phyloP scores from a whole-genome alignment of 2,888 invertebrate species.

The Branchipolynoe longqiensis region DNA sequence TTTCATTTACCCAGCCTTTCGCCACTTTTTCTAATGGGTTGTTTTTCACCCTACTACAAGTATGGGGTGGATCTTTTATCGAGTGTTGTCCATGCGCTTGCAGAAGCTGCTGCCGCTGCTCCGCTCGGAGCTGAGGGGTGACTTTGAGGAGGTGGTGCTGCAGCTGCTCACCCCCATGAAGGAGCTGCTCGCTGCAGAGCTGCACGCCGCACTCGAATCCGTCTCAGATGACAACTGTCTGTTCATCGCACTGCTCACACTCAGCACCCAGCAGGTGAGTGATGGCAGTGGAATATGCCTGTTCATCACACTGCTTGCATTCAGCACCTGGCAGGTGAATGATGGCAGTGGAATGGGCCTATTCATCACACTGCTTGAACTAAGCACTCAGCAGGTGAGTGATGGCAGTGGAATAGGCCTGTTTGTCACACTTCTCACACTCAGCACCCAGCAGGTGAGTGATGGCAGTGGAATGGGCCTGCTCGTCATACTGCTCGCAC shows the following conservation, averaged over 20 bases:
- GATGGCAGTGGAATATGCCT: too few relatives aligned
- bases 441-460: too few relatives aligned
- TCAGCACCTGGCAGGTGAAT: neutral
- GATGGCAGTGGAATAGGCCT: neutral
- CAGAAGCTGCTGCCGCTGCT: constrained; percentile 12
- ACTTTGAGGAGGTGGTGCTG: constrained; percentile 21
- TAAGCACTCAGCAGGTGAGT: too few relatives aligned
- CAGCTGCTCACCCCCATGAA: neutral
- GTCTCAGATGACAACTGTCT: constrained; percentile 27
- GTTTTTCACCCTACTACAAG: too few relatives aligned
- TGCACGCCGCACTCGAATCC: constrained; percentile 8
- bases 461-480: too few relatives aligned
- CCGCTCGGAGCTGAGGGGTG: constrained; percentile 33
- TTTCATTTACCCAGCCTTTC: too few relatives aligned
- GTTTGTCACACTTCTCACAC: neutral
- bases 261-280: constrained; percentile 6
- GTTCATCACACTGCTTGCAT: neutral
- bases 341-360: too few relatives aligned
- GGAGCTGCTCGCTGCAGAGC: constrained; percentile 2
- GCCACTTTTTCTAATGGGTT: too few relatives aligned
- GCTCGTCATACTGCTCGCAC: too few relatives aligned
- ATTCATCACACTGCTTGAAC: too few relatives aligned
- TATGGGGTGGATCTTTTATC: too few relatives aligned
- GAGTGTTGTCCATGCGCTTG: too few relatives aligned
- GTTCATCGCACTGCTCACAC: neutral